These are phyloP conservation scores for Eristalis tenax DNA, from an alignment of 2,888 invertebrate species.

Conservation along the genomic window DNA sequence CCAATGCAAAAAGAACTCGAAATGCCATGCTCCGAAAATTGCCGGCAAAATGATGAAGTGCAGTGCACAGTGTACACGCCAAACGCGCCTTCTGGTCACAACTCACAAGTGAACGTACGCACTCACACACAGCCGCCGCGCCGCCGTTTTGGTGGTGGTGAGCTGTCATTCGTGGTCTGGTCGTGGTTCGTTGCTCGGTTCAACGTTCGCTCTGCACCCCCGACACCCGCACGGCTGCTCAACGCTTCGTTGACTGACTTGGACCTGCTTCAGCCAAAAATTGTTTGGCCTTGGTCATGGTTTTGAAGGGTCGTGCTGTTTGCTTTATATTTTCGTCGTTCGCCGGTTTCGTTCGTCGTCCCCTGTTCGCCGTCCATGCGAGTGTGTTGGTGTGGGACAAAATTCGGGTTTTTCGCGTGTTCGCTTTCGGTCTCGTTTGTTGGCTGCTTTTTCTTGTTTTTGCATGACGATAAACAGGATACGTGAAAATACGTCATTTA, in stretches of 20 bases:
- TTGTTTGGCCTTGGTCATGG: conserved; percentile 76
- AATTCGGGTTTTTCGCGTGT: conserved; percentile 49
- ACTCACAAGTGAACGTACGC: conserved; percentile 25
- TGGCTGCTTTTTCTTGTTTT: conserved; percentile 18
- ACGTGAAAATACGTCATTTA: conserved; percentile 49
- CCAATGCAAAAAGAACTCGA: conserved; percentile 14
- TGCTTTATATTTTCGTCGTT: conserved; percentile 22
- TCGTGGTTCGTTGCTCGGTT: conserved; percentile 62
- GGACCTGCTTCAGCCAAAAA: conserved; percentile 75
- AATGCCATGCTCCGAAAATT: conserved; percentile 46
- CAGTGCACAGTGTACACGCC: conserved; percentile 50
- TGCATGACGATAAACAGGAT: conserved; percentile 48
- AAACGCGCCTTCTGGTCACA: conserved; percentile 62
- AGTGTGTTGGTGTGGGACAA: conserved; percentile 29
- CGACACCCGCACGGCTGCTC: conserved; percentile 4
- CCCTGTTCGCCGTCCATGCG: background rate
- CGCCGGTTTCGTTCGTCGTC: background rate
- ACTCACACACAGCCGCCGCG: conserved; percentile 23
- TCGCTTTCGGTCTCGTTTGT: conserved; percentile 60
- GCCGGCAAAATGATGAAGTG: conserved; percentile 63
- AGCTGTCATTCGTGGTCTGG: conserved; percentile 25
- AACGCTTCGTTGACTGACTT: conserved; percentile 34
- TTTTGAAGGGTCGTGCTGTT: conserved; percentile 59
- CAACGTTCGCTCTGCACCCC: conserved; percentile 46
- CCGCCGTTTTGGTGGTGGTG: conserved; percentile 9